Conservation (phyloP, 2,113 vertebrate genomes). For the Neotragus pygmaeus region DNA sequence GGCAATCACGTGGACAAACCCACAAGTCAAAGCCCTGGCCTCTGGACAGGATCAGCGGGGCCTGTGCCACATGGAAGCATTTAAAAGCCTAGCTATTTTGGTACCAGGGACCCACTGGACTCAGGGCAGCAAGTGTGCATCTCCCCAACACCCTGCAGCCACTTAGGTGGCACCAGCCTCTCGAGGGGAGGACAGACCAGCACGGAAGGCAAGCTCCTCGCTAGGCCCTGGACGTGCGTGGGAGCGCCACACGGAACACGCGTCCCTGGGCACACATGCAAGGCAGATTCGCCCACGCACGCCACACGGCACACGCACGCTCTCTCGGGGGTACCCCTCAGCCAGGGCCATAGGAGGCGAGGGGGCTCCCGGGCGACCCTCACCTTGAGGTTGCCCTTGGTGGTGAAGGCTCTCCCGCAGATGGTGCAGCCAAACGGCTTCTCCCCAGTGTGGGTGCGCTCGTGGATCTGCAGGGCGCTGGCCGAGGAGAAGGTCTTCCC, state of each 20-base stretch:
- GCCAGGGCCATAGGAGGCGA: not conserved
- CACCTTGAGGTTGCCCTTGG: slow-evolving; percentile 99
- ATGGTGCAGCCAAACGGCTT: slow-evolving; percentile 99
- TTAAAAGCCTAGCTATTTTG: not conserved
- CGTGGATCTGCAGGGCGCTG: slow-evolving; percentile 99
- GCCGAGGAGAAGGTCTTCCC: slow-evolving; percentile 99
- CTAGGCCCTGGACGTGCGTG: not conserved
- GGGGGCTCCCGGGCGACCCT: slow-evolving; percentile 57
- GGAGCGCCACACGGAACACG: not conserved
- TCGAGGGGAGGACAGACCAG: not conserved
- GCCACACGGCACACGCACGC: not conserved
- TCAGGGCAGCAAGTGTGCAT: not conserved
- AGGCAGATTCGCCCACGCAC: not conserved
- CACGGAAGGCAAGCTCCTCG: not conserved
- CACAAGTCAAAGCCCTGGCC: not conserved
- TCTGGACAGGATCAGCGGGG: not conserved
- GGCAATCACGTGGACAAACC: not conserved
- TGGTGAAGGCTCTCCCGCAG: slow-evolving; percentile 99
- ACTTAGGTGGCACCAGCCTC: no score
- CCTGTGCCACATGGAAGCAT: fast-evolving
- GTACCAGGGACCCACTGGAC: no score
- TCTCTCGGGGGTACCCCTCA: not conserved
- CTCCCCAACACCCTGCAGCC: not conserved
- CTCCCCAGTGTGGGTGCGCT: slow-evolving; percentile 98
- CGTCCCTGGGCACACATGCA: fast-evolving